Evolutionary conservation across 2,888 invertebrate species (phyloP).

Genomic region (Rhogogaster chlorosoma): DNA sequence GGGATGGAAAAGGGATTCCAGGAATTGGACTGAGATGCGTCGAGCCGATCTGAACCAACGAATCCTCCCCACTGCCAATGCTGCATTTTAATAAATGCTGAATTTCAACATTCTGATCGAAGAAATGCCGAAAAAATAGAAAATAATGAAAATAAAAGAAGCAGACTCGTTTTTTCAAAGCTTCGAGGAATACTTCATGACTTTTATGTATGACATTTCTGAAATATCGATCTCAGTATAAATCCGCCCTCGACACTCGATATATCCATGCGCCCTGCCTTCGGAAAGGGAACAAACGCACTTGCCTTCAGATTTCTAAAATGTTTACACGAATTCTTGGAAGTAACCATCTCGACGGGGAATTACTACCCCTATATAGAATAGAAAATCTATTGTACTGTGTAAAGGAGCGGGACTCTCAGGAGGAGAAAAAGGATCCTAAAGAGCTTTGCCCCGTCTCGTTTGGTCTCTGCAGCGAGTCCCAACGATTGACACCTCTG

Average conservation of each 20-base stretch:
- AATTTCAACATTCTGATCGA: not conserved
- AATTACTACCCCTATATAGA: not conserved
- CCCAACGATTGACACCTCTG: slow-evolving; percentile 37
- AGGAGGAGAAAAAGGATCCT: slow-evolving; percentile 13
- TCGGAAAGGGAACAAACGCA: not conserved
- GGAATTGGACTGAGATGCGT: slow-evolving; percentile 26
- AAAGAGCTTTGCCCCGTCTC: slow-evolving; percentile 34
- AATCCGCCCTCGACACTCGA: not conserved
- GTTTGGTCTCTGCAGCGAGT: slow-evolving; percentile 17
- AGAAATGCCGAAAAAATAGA: not conserved
- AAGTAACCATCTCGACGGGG: not conserved
- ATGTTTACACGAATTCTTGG: slow-evolving; percentile 29
- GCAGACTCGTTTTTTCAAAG: not conserved
- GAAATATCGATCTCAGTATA: too few species aligned
- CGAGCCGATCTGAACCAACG: not conserved
- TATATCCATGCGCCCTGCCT: not conserved
- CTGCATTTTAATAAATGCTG: slow-evolving; percentile 19
- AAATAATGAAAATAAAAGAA: not conserved
- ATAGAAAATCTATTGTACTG: slow-evolving; percentile 11
- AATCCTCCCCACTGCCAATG: not conserved
- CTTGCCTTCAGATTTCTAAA: not conserved
- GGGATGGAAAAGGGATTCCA: slow-evolving; percentile 45
- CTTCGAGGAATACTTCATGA: not conserved
- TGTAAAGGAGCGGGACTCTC: not conserved
- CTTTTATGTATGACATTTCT: not conserved